phyloP scores from a whole-genome alignment of 2,797 vertebrate species.

The Anomalospiza imberbis region DNA sequence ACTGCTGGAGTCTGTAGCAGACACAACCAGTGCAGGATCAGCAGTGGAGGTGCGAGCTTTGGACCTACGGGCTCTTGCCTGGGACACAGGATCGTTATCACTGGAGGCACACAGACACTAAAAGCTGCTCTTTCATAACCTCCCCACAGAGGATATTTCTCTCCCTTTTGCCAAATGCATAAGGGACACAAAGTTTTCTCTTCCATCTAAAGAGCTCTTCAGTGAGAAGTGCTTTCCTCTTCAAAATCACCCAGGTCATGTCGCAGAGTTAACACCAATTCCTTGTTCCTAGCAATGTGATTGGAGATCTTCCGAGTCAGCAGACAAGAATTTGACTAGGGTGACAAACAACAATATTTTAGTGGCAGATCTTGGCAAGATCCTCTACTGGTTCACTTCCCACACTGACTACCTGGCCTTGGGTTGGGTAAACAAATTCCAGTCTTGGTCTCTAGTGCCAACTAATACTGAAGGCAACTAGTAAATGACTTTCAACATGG shows the following conservation, averaged over 20 bases:
- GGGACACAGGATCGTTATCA: conserved; percentile 1
- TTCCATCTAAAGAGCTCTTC: neutral
- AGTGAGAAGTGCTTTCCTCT: neutral
- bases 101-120: neutral
- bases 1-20: neutral
- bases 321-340: neutral
- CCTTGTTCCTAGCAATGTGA: neutral
- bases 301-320: neutral
- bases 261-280: neutral
- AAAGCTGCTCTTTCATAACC: conserved; percentile 14
- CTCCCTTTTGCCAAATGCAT: neutral
- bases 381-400: neutral
- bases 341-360: neutral
- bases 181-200: neutral
- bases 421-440: neutral
- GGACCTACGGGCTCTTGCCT: neutral
- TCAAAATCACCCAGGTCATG: neutral
- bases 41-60: neutral
- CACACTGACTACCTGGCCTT: neutral
- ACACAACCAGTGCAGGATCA: neutral
- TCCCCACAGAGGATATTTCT: neutral
- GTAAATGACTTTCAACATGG: neutral
- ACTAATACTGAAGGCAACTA: neutral
- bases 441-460: neutral
- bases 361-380: neutral